These are phyloP conservation scores for Pangasius djambal DNA, from an alignment of 2,797 vertebrate genomes.

Conservation along the genomic window DNA sequence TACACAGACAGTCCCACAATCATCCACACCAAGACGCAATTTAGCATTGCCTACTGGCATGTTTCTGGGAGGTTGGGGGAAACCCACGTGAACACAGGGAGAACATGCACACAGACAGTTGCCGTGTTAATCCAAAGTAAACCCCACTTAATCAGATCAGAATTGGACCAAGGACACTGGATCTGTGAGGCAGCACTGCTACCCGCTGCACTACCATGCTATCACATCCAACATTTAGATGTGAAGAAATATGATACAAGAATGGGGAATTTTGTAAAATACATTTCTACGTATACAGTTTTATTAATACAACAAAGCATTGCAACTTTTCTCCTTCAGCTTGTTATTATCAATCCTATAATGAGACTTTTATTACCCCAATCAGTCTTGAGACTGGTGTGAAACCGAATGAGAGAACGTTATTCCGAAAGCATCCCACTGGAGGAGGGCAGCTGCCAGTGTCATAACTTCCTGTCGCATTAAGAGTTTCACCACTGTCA, in stretches of 20 bases:
- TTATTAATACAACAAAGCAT: not conserved
- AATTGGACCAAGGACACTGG: not conserved
- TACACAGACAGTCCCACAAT: not conserved
- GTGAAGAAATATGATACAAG: too few species aligned
- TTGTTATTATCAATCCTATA: not conserved
- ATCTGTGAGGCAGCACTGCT: not conserved
- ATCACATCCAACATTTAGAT: not conserved
- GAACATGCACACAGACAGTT: not conserved
- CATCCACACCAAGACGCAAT: not conserved
- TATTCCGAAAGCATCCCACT: not conserved
- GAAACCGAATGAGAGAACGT: not conserved
- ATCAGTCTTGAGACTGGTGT: constrained; percentile 32
- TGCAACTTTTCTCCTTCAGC: not conserved
- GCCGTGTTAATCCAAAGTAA: not conserved
- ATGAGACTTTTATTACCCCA: not conserved
- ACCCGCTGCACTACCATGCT: not conserved
- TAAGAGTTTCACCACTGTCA: constrained; percentile 77
- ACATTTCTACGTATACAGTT: not conserved
- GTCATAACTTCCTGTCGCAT: constrained; percentile 76
- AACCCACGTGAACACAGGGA: not conserved
- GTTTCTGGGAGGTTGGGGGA: not conserved
- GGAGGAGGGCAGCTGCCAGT: constrained; percentile 61
- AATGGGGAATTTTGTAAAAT: not conserved
- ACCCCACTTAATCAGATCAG: not conserved
- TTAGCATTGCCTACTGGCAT: not conserved